These are phyloP conservation scores for Piprites chloris DNA, from an alignment of 2,113 vertebrate species.

Conservation along the genomic window DNA sequence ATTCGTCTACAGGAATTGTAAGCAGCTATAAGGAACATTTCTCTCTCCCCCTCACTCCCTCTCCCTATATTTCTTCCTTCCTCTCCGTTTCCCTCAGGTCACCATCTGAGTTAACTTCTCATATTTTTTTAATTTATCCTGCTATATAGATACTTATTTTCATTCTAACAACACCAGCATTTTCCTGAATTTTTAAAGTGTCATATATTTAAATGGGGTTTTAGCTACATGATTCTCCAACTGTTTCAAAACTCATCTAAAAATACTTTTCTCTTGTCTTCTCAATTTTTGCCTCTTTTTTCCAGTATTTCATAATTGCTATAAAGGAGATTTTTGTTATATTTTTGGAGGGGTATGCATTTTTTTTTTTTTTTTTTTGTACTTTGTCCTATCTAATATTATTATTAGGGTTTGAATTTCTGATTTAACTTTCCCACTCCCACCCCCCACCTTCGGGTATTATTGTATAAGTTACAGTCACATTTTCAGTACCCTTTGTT, in stretches of 20 bases:
- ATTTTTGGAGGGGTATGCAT: accelerated
- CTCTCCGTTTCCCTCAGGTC: neutral
- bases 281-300: neutral
- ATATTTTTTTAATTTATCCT: neutral
- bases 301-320: neutral
- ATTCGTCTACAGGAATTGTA: neutral
- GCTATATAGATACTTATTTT: constrained; percentile 8
- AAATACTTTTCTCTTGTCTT: neutral
- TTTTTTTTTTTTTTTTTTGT: neutral
- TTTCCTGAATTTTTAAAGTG: constrained; percentile 10
- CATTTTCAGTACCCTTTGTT: neutral
- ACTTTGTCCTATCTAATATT: neutral
- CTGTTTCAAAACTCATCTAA: constrained; percentile 17
- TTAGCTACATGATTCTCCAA: neutral
- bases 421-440: neutral
- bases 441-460: neutral
- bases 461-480: neutral
- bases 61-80: neutral
- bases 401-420: neutral
- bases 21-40: neutral
- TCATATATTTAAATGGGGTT: neutral
- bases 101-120: neutral
- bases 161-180: neutral
- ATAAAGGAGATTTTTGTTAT: neutral
- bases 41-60: accelerated